Evolutionary conservation across 64 coral and sea anemone genomes (phyloP), one percentile per base, ranked within the genome.

Genomic region (Dendronephthya gigantea): DNA sequence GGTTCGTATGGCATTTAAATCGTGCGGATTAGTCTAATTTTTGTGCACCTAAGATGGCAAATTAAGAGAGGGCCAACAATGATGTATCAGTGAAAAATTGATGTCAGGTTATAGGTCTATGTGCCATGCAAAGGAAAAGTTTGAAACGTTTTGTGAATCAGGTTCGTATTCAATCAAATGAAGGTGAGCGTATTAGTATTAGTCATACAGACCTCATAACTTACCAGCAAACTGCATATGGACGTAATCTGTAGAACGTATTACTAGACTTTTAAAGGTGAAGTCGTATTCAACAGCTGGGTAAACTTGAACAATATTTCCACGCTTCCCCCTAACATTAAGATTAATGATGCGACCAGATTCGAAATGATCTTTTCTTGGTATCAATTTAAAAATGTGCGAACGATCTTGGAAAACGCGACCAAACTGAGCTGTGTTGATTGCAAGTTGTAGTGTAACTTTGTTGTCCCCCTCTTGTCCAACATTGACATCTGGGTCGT

Each of bases 231-330:
- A 79, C 22, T 79, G 72, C 15, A 79, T 35, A 79, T 79, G 72
- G 36, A 79, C 32, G 28, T 33, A 79, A 79, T 79, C 9, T 39
- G 31, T 11, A 36, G 72, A 36, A 0, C 13, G 34, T 7, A 79
- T 35, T 79, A 35, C 72, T 33, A 79, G 1, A 9, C 22, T 33
- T 33, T 79, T 79, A 9, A 33, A 33, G 7, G 72, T 4, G 30
- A 79, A 79, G 32, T 79, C 72, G 22, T 79, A 79, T 39, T 79
- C 72, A 29, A 79, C 72, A 11, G 72, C 72, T 12, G 72, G 72
- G 22, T 37, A 79, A 33, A 19, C 28, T 39, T 79, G 72, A 15
- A 79, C 72, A 79, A 79, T 79, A 22, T 79, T 79, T 34, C 72
- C 72, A 79, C 72, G 72, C 36, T 79, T 79, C 12, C 72, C 72